These are phyloP conservation scores for Phalacrocorax aristotelis DNA, from an alignment of 2,113 vertebrate genomes.

Conservation along the genomic window DNA sequence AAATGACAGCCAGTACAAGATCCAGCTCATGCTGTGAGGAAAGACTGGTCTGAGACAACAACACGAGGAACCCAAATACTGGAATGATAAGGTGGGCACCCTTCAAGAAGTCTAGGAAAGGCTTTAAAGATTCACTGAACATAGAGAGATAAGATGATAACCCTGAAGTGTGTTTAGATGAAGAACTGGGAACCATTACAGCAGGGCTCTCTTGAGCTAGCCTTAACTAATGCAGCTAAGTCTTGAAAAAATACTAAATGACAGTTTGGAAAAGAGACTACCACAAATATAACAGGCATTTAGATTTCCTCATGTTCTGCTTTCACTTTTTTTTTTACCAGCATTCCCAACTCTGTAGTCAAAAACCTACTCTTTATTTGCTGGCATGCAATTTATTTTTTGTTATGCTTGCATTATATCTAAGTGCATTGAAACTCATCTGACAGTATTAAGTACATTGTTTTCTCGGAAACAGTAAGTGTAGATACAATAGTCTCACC, in stretches of 20 bases:
- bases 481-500: background rate
- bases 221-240: background rate
- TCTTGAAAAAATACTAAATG: background rate
- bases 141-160: background rate
- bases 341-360: background rate
- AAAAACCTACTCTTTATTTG: background rate
- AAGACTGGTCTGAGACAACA: background rate
- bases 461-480: background rate
- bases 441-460: background rate
- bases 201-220: background rate
- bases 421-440: background rate
- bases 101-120: background rate
- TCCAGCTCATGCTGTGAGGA: background rate
- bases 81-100: background rate
- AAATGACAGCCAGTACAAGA: background rate
- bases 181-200: background rate
- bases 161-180: background rate
- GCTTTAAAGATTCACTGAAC: background rate
- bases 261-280: background rate
- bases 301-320: background rate
- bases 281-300: background rate
- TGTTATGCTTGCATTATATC: background rate
- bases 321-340: background rate
- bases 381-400: background rate
- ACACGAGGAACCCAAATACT: accelerated